Evolutionary conservation across 2,797 vertebrate species (phyloP), one percentile per base, ranked within the genome.

Genomic region (Numenius phaeopus): DNA sequence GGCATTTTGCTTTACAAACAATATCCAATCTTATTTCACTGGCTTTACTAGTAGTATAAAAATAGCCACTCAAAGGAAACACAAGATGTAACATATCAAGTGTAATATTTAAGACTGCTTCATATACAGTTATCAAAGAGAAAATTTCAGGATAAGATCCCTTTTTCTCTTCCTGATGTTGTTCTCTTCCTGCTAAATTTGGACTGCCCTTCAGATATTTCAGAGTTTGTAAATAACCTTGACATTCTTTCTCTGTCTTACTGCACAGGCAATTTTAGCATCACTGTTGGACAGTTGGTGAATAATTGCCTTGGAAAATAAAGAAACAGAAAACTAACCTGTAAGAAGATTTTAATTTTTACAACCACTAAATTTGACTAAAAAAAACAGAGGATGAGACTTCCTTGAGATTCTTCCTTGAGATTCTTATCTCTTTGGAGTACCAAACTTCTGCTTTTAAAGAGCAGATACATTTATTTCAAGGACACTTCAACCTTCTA

Each of bases 221-320:
- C 32, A 54, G 47, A 83, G n/a, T 62, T 76, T 37, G 5, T 55
- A 82, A 87, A 85, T 76, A 95, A 89, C 75, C 37, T 72, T 87
- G 39, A 79, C 11, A 76, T 82, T 61, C 37, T 81, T 89, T 7
- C 8, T 69, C 61, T 84, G 7, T 69, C 5, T 89, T 84, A 72
- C 9, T 46, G 32, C 26, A 54, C 3, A 61, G 14, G 37, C 82
- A 82, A 92, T 79, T 87, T 86, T 87, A 89, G 54, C n/a, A 86
- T 40, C 30, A 37, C 10, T 44, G 22, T 58, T 64, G 65, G 62
- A 87, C 32, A 54, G 37, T n/a, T 44, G 37, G 21, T 71, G 58
- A 89, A 89, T 81, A 94, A 83, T 71, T 92, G 47, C 27, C 18
- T 83, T 73, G 42, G 57, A 81, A 93, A 95, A 72, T 24, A 89